These are phyloP conservation scores for Ephestia elutella DNA, from an alignment of 1,140 invertebrate species.

Conservation along the genomic window DNA sequence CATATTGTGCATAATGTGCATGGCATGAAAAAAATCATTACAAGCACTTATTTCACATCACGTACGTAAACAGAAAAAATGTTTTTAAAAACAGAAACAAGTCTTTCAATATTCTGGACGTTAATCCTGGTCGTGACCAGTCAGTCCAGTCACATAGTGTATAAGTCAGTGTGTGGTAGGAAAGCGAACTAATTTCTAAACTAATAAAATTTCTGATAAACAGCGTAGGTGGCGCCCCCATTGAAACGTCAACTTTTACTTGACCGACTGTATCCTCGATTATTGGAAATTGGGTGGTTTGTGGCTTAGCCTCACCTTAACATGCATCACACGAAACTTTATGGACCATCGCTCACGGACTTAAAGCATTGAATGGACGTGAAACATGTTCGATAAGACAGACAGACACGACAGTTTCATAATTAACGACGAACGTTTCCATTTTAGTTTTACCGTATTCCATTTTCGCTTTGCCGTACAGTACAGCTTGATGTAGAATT, in stretches of 20 bases:
- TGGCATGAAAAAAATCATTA: background rate
- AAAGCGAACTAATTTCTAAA: too few species aligned
- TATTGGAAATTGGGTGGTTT: background rate
- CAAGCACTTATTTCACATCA: background rate
- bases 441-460: too few species aligned
- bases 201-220: too few species aligned
- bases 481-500: too few species aligned
- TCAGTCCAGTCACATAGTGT: background rate
- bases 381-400: background rate
- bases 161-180: too few species aligned
- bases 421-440: too few species aligned
- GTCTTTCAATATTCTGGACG: background rate
- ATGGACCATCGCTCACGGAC: background rate
- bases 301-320: background rate
- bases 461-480: too few species aligned
- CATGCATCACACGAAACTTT: background rate
- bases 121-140: background rate
- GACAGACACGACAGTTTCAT: background rate
- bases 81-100: background rate
- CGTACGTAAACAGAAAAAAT: too few species aligned
- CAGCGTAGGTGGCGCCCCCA: too few species aligned
- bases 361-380: background rate
- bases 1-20: too few species aligned
- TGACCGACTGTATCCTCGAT: background rate
- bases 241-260: too few species aligned